phyloP scores from a whole-genome alignment of 2,113 vertebrate species.

The Dolichotis patagonum region DNA sequence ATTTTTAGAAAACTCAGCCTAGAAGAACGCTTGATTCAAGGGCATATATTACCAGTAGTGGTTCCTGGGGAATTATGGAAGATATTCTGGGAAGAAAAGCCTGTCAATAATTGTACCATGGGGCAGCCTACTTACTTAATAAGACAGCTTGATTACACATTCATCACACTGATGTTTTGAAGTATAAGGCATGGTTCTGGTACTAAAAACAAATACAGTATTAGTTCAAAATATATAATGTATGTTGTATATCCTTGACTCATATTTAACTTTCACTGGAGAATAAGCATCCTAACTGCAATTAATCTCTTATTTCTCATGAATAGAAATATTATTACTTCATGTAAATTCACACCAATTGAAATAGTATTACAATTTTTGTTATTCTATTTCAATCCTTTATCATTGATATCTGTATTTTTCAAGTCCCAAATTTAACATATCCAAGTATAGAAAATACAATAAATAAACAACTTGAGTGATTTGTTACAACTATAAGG shows the following conservation, averaged over 20 bases:
- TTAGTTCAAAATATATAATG: slow-evolving; percentile 38
- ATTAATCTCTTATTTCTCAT: slow-evolving; percentile 48
- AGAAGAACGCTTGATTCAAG: slow-evolving; percentile 18
- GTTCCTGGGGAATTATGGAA: neutral
- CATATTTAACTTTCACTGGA: slow-evolving; percentile 21
- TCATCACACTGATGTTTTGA: neutral
- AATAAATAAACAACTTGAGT: slow-evolving; percentile 46
- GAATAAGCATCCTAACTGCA: slow-evolving; percentile 20
- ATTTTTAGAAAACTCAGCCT: slow-evolving; percentile 48
- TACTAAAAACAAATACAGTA: slow-evolving; percentile 5
- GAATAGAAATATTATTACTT: slow-evolving; percentile 52
- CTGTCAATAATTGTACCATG: neutral
- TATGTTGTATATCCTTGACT: slow-evolving; percentile 16
- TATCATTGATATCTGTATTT: slow-evolving; percentile 32
- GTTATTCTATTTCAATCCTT: slow-evolving; percentile 49
- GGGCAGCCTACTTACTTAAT: neutral
- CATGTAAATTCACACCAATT: slow-evolving; percentile 38
- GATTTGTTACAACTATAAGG: slow-evolving; percentile 49
- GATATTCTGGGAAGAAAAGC: neutral
- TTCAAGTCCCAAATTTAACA: slow-evolving; percentile 31
- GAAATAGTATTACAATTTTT: slow-evolving; percentile 9
- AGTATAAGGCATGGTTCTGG: neutral
- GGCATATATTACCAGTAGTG: neutral
- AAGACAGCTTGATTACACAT: neutral
- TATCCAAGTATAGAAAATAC: slow-evolving; percentile 67